Conservation (phyloP, 2,797 vertebrate species). For the Gambusia yucatana region DNA sequence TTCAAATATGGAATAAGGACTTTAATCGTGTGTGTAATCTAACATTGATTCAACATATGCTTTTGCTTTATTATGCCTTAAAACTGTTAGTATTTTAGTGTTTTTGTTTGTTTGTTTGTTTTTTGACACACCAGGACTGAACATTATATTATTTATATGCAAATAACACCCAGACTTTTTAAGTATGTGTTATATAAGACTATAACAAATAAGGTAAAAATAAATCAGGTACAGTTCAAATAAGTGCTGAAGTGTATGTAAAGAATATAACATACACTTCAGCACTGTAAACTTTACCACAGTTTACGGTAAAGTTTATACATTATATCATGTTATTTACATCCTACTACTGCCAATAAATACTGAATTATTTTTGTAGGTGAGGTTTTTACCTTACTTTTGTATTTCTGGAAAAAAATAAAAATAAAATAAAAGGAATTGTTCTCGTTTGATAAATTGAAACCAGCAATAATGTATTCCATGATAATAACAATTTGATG, state of each 20-base stretch:
- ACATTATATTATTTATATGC: background rate
- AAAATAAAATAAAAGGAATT: background rate
- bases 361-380: background rate
- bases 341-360: background rate
- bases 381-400: background rate
- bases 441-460: background rate
- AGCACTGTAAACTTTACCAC: no score
- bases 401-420: background rate
- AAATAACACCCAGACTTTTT: background rate
- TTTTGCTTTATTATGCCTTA: background rate
- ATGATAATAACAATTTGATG: background rate
- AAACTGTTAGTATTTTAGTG: background rate
- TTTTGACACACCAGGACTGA: background rate
- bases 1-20: background rate
- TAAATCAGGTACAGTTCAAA: background rate
- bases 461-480: background rate
- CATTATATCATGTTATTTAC: background rate
- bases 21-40: background rate
- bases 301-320: background rate
- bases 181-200: background rate
- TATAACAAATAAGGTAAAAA: background rate
- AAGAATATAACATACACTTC: no score
- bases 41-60: background rate
- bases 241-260: no score
- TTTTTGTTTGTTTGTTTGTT: background rate